phyloP scores from a whole-genome alignment of 2,113 vertebrate species.

The Chaetodon trifascialis region DNA sequence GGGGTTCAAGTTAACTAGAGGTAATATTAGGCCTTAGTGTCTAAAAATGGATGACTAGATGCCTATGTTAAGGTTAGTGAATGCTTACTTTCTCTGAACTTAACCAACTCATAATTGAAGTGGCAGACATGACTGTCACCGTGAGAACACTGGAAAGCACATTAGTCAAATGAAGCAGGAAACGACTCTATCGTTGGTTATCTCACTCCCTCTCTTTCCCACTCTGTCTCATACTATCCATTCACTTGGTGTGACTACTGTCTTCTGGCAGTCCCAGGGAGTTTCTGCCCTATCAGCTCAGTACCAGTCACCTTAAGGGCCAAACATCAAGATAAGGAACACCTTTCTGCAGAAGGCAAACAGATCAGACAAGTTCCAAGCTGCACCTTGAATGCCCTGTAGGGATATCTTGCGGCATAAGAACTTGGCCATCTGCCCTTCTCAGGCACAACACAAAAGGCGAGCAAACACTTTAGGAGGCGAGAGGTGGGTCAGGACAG shows the following conservation, averaged over 20 bases:
- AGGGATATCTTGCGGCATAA: conserved; percentile 76
- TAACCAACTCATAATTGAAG: conserved; percentile 36
- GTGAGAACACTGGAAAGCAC: conserved; percentile 28
- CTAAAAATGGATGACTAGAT: conserved; percentile 21
- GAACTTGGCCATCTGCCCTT: conserved; percentile 72
- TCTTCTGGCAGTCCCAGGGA: conserved; percentile 59
- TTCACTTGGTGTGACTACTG: conserved; percentile 44
- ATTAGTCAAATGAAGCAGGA: conserved; percentile 57
- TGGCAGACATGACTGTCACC: conserved; percentile 23
- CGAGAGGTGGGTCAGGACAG: conserved; percentile 79
- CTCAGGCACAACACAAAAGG: conserved; percentile 77
- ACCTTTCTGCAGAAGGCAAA: conserved; percentile 70
- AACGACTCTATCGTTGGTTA: conserved; percentile 28
- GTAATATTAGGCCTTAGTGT: conserved; percentile 23
- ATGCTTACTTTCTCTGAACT: conserved; percentile 38
- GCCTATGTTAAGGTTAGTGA: conserved; percentile 12
- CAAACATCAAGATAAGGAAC: conserved; percentile 78
- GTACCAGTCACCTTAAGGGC: conserved; percentile 67
- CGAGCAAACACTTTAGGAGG: conserved; percentile 72
- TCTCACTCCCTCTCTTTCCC: conserved; percentile 16
- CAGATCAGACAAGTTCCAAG: conserved; percentile 78
- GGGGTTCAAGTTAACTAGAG: conserved; percentile 38
- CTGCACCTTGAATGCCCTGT: conserved; percentile 71
- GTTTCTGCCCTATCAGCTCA: conserved; percentile 66
- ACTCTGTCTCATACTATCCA: conserved; percentile 5